Evolutionary conservation across 1,140 invertebrate genomes (phyloP), one percentile per base, ranked within the genome.

Genomic region (Calephelis nemesis): DNA sequence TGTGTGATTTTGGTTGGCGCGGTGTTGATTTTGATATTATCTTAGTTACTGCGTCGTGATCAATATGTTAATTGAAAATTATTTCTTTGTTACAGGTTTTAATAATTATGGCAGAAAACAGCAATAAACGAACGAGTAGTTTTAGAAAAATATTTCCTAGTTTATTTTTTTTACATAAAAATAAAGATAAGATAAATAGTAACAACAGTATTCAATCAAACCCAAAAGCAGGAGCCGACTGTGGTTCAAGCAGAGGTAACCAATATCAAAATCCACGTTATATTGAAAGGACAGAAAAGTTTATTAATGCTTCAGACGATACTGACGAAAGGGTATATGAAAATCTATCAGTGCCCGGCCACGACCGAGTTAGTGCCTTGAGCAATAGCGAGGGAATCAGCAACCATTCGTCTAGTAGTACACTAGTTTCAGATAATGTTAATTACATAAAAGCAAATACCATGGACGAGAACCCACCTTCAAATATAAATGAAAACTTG

Each of bases 81-180:
- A 45, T 47, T 13, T 64, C 10, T 5, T 66, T 67, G 30, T 71
- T 72, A 40, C 48, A 74, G 63, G 50, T 49, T 68, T 19, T 50
- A 12, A 19, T 62, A n/a, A 82, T 73, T 47, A 90, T 90, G 88
- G 65, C 77, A 7, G 84, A 85, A n/a, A 86, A 73, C 62, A 84
- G 69, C 48, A 87, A 82, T 75, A 89, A 88, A 77, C 77, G 84
- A 12, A 74, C 72, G 13, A 85, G 72, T 39, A 89, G 83, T 74
- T 89, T 90, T 64, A 76, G 85, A 7, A 89, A 84, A 78, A 75
- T 89, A 69, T 88, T 89, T 70, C 87, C 87, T 67, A 85, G 69
- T 70, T 66, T 88, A 65, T 89, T 89, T 73, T 88, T 87, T 70
- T 81, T 79, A 0, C 75, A 81, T 50, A 87, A 86, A 68, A 77